These are phyloP conservation scores for Pyrgus malvae DNA, from an alignment of 2,888 invertebrate genomes.

Conservation along the genomic window DNA sequence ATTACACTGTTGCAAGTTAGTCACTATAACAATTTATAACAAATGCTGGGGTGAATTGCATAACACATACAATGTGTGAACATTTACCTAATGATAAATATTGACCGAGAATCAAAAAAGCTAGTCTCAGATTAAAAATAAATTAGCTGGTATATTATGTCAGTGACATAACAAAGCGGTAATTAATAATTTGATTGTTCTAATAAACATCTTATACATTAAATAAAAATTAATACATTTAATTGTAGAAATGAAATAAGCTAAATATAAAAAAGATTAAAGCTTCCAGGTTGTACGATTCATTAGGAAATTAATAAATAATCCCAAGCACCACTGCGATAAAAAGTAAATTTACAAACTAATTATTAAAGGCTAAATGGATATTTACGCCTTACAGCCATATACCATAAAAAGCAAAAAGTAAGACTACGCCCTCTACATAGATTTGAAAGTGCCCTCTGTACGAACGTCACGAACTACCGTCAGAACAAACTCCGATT, in stretches of 20 bases:
- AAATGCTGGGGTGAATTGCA: constrained; percentile 11
- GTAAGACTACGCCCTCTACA: constrained; percentile 15
- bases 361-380: not conserved
- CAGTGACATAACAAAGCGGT: constrained; percentile 1
- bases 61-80: constrained; percentile 8
- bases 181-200: constrained; percentile 2
- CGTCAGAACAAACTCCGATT: not conserved
- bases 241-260: not conserved
- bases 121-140: constrained; percentile 68
- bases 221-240: not conserved
- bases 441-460: constrained; percentile 10
- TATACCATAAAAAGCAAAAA: constrained; percentile 17
- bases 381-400: constrained; percentile 15
- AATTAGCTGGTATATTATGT: constrained; percentile 3
- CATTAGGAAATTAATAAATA: not conserved
- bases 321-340: constrained; percentile 3
- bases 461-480: constrained; percentile 9
- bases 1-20: constrained; percentile 11
- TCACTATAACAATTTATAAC: constrained; percentile 7
- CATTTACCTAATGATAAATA: constrained; percentile 23
- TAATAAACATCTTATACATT: not conserved
- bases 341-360: not conserved
- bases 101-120: constrained; percentile 69
- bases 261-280: constrained; percentile 3
- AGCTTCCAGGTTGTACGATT: not conserved